Conservation (phyloP, 2,888 invertebrate genomes). For the Himalopsyche kuldschensis region DNA sequence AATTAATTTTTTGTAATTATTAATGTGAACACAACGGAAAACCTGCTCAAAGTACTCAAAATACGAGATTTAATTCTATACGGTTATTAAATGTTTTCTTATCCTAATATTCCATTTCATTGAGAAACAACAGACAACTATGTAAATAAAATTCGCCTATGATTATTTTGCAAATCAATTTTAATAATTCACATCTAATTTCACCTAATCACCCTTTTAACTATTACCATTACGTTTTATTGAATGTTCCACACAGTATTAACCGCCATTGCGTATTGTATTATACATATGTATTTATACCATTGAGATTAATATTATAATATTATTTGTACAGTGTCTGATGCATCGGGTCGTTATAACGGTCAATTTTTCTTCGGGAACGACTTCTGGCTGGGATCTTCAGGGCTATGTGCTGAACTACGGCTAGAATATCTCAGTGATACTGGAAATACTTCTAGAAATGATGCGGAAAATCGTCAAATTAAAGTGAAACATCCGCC, state of each 20-base stretch:
- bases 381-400: conserved; percentile 80
- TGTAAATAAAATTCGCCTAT: not conserved
- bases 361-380: conserved; percentile 78
- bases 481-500: conserved; percentile 52
- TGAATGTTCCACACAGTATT: not conserved
- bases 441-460: conserved; percentile 49
- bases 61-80: too few relatives aligned
- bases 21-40: not conserved
- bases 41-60: too few relatives aligned
- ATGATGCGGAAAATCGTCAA: conserved; percentile 20
- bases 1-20: not conserved
- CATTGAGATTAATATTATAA: conserved; percentile 1
- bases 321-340: conserved; percentile 66
- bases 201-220: not conserved
- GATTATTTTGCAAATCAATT: too few relatives aligned
- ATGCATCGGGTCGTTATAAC: conserved; percentile 79
- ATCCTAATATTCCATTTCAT: too few relatives aligned
- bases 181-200: too few relatives aligned
- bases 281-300: too few relatives aligned
- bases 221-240: not conserved
- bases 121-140: not conserved
- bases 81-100: too few relatives aligned
- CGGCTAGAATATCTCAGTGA: conserved; percentile 47
- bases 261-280: too few relatives aligned
- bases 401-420: conserved; percentile 69